A percentile compares a stretch with the other conserved stretches of the same genome.
These are phyloP conservation scores for Acromyrmex heyeri DNA, from an alignment of 1,140 invertebrate species.

Conservation along the genomic window DNA sequence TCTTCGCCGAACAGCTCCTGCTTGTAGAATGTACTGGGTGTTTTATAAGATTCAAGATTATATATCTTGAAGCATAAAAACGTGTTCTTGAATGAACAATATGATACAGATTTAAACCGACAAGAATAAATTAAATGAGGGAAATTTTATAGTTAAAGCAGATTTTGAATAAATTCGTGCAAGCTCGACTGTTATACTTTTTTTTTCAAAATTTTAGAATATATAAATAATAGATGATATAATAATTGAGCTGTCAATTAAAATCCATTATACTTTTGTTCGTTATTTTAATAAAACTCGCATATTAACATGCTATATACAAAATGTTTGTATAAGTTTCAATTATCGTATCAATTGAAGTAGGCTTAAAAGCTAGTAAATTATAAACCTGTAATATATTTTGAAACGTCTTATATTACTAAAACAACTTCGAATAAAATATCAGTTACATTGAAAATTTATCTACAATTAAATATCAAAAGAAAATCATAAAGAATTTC, in stretches of 20 bases:
- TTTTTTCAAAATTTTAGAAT: neutral
- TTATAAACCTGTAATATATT: neutral
- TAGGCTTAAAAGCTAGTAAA: neutral
- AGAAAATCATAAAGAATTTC: neutral
- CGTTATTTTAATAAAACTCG: slow-evolving; percentile 3
- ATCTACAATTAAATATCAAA: neutral
- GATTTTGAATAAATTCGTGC: neutral
- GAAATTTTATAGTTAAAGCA: too few relatives aligned
- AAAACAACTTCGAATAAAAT: neutral
- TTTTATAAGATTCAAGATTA: slow-evolving; percentile 7
- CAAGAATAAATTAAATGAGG: too few relatives aligned
- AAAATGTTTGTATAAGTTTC: neutral
- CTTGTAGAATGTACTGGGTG: slow-evolving; percentile 31
- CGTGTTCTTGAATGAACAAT: neutral
- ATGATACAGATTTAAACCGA: too few relatives aligned
- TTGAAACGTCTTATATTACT: neutral
- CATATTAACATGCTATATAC: neutral
- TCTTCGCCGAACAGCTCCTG: slow-evolving; percentile 25
- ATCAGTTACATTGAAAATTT: neutral
- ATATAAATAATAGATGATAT: neutral
- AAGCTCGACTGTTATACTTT: neutral
- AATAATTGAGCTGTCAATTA: neutral
- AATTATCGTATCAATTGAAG: neutral
- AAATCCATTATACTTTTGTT: neutral
- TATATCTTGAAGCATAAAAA: neutral